Percentiles rank a stretch among this genome's conserved stretches.
Evolutionary conservation across 1,140 invertebrate genomes (phyloP).

Genomic region (Odontomachus brunneus): DNA sequence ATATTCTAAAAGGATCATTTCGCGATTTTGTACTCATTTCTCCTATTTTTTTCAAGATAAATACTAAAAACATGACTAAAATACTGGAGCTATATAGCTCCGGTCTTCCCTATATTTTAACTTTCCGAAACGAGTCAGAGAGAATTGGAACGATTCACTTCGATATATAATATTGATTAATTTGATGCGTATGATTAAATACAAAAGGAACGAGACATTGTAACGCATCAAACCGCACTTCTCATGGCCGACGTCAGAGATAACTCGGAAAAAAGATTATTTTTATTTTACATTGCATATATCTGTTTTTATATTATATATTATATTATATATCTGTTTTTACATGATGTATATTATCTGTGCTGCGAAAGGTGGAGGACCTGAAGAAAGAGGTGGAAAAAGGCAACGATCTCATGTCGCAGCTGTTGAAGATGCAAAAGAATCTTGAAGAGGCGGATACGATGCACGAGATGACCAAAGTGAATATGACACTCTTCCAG

Average conservation of each 20-base stretch:
- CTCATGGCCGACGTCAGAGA: conserved; percentile 87
- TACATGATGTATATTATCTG: too few species aligned
- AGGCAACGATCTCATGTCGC: conserved; percentile 85
- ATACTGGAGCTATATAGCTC: too few species aligned
- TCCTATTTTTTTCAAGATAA: too few species aligned
- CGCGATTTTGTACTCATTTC: too few species aligned
- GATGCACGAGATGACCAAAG: conserved; percentile 89
- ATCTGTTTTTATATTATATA: too few species aligned
- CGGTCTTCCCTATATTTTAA: too few species aligned
- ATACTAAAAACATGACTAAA: too few species aligned
- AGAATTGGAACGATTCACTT: not conserved
- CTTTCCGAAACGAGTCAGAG: too few species aligned
- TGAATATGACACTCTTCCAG: conserved; percentile 89
- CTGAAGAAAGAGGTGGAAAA: conserved; percentile 87
- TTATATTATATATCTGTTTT: too few species aligned
- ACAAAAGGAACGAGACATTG: conserved; percentile 88
- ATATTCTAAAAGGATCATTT: too few species aligned
- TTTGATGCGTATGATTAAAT: conserved; percentile 58
- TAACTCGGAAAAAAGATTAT: conserved; percentile 85
- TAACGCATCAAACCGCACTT: conserved; percentile 89
- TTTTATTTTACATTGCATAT: too few species aligned
- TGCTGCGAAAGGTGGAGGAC: conserved; percentile 88
- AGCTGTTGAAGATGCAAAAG: conserved; percentile 87
- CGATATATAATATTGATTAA: conserved; percentile 3
- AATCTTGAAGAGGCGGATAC: conserved; percentile 89